Conservation (phyloP, 2,113 vertebrate genomes). For the Tragelaphus scriptus region DNA sequence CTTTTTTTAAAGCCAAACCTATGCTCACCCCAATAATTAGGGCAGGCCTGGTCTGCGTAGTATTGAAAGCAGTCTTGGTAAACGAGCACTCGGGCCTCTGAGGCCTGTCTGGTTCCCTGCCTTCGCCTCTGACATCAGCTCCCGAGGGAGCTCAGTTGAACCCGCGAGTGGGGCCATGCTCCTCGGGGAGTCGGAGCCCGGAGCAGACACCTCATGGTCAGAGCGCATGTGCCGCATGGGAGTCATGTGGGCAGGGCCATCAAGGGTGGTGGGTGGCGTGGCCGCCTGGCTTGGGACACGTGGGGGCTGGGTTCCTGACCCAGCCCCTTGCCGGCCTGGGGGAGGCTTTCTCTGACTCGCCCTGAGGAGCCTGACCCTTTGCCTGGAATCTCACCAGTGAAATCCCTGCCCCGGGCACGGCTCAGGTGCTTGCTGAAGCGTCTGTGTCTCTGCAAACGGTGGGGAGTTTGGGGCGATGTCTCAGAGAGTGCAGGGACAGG, state of each 20-base stretch:
- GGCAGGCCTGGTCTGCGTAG: background rate
- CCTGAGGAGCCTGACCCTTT: background rate
- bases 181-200: background rate
- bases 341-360: background rate
- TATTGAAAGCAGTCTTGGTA: background rate
- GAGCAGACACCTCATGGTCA: background rate
- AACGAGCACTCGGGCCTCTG: background rate
- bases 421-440: background rate
- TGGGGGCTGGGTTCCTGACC: background rate
- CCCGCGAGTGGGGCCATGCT: background rate
- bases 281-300: background rate
- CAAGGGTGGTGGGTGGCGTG: rapidly evolving
- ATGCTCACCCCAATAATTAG: background rate
- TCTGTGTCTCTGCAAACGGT: background rate
- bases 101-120: background rate
- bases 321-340: rapidly evolving
- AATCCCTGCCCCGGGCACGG: too few relatives aligned
- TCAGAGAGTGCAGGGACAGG: background rate
- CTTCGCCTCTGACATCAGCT: background rate
- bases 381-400: background rate
- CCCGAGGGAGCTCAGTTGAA: background rate
- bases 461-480: background rate
- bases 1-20: background rate
- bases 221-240: rapidly evolving
- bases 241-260: rapidly evolving